Conservation (phyloP, 2,113 vertebrate species). For the Nicator chloris region DNA sequence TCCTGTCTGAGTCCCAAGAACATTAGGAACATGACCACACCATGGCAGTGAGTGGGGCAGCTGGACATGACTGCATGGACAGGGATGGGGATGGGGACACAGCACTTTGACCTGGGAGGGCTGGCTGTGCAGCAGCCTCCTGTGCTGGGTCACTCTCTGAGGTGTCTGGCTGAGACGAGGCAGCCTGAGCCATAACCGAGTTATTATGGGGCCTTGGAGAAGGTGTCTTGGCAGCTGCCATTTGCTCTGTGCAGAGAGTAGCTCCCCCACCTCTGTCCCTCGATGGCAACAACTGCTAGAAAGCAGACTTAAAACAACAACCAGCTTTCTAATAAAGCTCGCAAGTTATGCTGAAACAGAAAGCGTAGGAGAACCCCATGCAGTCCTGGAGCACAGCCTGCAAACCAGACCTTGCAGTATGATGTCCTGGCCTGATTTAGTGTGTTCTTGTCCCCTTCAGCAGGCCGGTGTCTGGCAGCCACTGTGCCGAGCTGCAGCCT, state of each 20-base stretch:
- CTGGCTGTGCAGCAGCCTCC: neutral
- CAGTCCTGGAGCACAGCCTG: neutral
- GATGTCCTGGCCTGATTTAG: accelerated
- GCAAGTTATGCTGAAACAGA: neutral
- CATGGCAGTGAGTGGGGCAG: neutral
- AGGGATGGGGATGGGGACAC: too few species aligned
- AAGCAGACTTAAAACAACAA: slow-evolving; percentile 48
- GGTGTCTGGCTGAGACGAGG: neutral
- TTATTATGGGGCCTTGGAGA: slow-evolving; percentile 28
- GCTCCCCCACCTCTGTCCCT: neutral
- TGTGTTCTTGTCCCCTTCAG: neutral
- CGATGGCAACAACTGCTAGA: neutral
- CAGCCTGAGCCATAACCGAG: neutral
- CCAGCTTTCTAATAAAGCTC: slow-evolving; percentile 35
- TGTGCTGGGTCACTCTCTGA: neutral
- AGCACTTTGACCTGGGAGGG: neutral
- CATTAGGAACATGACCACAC: accelerated
- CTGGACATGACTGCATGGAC: accelerated
- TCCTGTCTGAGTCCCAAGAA: neutral
- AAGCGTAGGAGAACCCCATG: accelerated
- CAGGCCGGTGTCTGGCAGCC: accelerated
- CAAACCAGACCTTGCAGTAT: neutral
- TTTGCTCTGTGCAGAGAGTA: neutral
- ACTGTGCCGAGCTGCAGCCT: neutral
- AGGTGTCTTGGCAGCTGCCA: slow-evolving; percentile 43